Evolutionary conservation across 2,797 vertebrate genomes (phyloP).

Genomic region (Micromesistius poutassou): DNA sequence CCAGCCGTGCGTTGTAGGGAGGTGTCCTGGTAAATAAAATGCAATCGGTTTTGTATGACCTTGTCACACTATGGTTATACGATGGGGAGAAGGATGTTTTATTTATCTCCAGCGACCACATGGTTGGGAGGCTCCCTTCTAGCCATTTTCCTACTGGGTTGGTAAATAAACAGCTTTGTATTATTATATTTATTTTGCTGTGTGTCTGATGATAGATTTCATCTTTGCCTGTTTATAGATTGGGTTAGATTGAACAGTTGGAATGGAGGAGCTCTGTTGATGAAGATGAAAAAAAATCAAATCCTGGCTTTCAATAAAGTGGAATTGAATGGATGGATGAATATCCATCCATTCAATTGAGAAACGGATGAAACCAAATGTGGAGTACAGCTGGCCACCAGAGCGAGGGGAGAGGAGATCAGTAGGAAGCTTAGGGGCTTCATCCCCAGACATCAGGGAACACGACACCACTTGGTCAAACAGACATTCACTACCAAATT

Average conservation of each 20-base stretch:
- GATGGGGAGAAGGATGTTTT: background rate
- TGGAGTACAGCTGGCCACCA: background rate
- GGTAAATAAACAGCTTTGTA: background rate
- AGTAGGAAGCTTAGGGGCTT: background rate
- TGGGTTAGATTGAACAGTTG: too few species aligned
- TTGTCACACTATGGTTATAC: background rate
- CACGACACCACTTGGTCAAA: background rate
- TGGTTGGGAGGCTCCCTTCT: background rate
- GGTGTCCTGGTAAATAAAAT: background rate
- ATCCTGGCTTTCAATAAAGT: background rate
- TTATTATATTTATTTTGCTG: too few species aligned
- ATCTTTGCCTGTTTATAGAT: too few species aligned
- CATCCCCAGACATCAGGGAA: background rate
- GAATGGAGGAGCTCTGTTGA: background rate
- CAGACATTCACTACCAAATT: background rate
- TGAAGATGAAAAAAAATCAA: background rate
- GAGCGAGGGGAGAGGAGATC: background rate
- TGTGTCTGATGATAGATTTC: too few species aligned
- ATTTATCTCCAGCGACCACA: background rate
- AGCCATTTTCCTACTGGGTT: background rate
- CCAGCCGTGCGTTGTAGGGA: background rate
- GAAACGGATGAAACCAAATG: background rate
- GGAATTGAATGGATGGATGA: background rate
- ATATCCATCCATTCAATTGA: background rate
- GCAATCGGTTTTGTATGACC: background rate